These are phyloP conservation scores for Phasia obesa DNA, from an alignment of 2,888 invertebrate species.

Conservation along the genomic window DNA sequence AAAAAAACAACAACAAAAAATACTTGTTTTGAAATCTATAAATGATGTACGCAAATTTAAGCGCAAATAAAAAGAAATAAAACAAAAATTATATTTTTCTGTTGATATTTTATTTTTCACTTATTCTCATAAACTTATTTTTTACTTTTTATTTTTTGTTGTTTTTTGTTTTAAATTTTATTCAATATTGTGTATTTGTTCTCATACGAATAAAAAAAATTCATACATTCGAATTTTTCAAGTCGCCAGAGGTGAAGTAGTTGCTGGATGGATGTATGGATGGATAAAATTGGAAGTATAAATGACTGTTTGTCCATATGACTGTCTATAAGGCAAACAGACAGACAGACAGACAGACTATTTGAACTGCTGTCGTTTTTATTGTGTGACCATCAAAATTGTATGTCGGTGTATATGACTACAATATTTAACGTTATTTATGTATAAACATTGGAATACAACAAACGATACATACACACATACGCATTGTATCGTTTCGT, in stretches of 20 bases:
- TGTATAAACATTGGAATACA: slow-evolving; percentile 21
- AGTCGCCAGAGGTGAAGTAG: slow-evolving; percentile 7
- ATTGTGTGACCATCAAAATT: slow-evolving; percentile 63
- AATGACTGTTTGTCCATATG: not conserved
- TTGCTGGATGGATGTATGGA: slow-evolving; percentile 12
- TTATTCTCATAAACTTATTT: slow-evolving; percentile 28
- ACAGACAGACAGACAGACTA: too few species aligned
- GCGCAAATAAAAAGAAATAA: slow-evolving; percentile 37
- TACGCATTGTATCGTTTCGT: not conserved
- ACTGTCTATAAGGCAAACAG: slow-evolving; percentile 1
- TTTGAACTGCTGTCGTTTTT: slow-evolving; percentile 40
- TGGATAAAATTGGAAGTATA: not conserved
- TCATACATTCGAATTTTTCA: slow-evolving; percentile 16
- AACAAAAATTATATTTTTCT: slow-evolving; percentile 20
- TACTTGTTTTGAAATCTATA: slow-evolving; percentile 61
- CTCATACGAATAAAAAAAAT: slow-evolving; percentile 10
- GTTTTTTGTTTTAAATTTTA: slow-evolving; percentile 21
- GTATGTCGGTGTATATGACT: slow-evolving; percentile 13
- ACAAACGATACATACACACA: not conserved
- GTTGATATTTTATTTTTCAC: slow-evolving; percentile 44
- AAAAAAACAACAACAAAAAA: slow-evolving; percentile 18
- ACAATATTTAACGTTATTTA: slow-evolving; percentile 40
- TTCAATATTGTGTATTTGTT: slow-evolving; percentile 21
- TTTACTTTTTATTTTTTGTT: too few species aligned
- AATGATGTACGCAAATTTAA: slow-evolving; percentile 60